Evolutionary conservation across 1,140 invertebrate species (phyloP), one percentile per base, ranked within the genome.

Genomic region (Goniozus legneri): DNA sequence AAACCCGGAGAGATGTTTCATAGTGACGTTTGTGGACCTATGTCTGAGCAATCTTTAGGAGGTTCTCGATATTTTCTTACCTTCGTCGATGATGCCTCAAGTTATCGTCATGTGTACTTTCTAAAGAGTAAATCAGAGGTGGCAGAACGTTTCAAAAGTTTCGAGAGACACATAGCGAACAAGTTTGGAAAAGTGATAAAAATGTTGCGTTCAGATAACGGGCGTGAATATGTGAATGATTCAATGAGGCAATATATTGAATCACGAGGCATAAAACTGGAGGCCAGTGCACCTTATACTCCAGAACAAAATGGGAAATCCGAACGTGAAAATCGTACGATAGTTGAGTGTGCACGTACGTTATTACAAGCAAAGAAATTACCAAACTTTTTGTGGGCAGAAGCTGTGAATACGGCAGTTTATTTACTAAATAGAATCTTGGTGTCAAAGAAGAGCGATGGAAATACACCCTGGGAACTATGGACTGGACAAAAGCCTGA

Each of bases 371-470:
- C 56, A 14, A 47, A 61, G 24, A 44, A 67, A 14, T 39, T 79
- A 24, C 52, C 57, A 22, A 47, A 64, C 24, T 31, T 47, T 0
- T 58, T 73, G 24, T 79, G 72, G 75, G 67, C 60, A 3, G 73
- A 79, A 64, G 73, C 75, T n/a, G 52, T 73, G 0, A 47, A 54
- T 35, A 76, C 67, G 6, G 65, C 65, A 0, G 49, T 48, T 8
- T 61, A 67, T 38, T 42, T 66, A 6, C 36, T 38, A 4, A 38
- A 38, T 16, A 52, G 32, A 20, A 34, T 30, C 41, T 8, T 27
- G 24, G 51, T 0, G 44, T 45, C 13, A 42, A 42, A 13, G 7
- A n/a, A 10, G 32, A 12, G 12, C 12, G 6, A 6, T 12, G 32
- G 13, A 13, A 33, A 33, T 30, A 47, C 32, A 8, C 48, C 53